Percentiles rank a stretch among this genome's conserved stretches.
Conservation (phyloP, 2,888 invertebrate genomes). For the Flexamia atlantica region DNA sequence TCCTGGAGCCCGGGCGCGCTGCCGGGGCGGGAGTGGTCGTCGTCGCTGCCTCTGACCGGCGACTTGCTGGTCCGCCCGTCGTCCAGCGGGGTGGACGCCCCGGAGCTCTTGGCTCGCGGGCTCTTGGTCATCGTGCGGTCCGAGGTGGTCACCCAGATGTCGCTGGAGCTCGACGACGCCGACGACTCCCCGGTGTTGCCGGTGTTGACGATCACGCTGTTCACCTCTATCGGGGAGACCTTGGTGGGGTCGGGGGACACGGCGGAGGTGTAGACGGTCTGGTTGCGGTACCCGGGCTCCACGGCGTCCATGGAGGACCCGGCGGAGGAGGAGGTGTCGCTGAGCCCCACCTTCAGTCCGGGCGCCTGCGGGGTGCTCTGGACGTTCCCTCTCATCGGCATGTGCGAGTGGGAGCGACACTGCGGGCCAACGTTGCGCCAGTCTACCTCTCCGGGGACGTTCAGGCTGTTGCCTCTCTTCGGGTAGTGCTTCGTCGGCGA, state of each 20-base stretch:
- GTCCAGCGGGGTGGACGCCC: constrained; percentile 76
- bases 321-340: constrained; percentile 61
- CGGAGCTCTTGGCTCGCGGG: constrained; percentile 72
- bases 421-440: constrained; percentile 61
- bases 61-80: constrained; percentile 65
- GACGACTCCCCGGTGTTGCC: constrained; percentile 59
- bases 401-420: constrained; percentile 59
- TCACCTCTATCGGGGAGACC: constrained; percentile 63
- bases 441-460: constrained; percentile 63
- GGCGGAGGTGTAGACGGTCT: constrained; percentile 28
- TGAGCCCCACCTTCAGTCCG: constrained; percentile 57
- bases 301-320: constrained; percentile 59
- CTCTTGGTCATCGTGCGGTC: constrained; percentile 75
- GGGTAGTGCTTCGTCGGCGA: constrained; percentile 71
- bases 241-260: constrained; percentile 50
- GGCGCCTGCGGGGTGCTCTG: constrained; percentile 20
- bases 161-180: constrained; percentile 76
- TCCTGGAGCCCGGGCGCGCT: constrained; percentile 78
- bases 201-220: constrained; percentile 62
- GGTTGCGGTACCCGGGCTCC: constrained; percentile 32
- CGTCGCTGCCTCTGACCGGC: constrained; percentile 49
- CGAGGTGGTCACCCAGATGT: constrained; percentile 77
- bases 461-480: constrained; percentile 69
- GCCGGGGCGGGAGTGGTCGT: constrained; percentile 74
- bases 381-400: constrained; percentile 34